Conservation (phyloP, 1,140 invertebrate genomes). For the Orchestia grillus region DNA sequence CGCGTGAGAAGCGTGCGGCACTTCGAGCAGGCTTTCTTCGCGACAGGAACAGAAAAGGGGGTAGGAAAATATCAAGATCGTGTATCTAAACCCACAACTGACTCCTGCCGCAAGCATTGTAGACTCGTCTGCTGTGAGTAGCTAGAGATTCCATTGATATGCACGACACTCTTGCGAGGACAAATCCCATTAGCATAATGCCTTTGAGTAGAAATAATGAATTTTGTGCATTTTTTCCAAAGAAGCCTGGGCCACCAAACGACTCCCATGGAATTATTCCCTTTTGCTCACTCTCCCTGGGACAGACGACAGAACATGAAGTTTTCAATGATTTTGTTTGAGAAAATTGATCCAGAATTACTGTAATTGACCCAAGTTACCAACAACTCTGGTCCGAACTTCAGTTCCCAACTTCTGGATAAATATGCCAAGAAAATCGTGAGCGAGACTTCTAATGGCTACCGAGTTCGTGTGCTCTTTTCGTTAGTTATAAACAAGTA, state of each 20-base stretch:
- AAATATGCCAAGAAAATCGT: background rate
- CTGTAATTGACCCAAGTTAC: background rate
- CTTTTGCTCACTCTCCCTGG: background rate
- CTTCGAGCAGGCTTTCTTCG: no score
- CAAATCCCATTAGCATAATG: no score
- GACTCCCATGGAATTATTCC: background rate
- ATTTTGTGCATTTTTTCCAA: background rate
- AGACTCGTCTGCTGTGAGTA: no score
- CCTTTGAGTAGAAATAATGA: no score
- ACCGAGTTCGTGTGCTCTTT: background rate
- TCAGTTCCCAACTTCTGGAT: background rate
- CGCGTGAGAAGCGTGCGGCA: no score
- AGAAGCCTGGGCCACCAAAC: background rate
- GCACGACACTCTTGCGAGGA: no score
- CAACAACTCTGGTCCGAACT: background rate
- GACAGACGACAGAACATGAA: background rate
- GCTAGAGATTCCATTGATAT: no score
- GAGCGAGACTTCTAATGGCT: background rate
- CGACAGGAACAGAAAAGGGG: no score
- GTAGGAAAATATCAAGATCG: no score
- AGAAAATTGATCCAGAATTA: background rate
- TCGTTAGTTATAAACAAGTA: background rate
- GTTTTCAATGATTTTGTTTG: background rate
- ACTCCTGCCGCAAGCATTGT: no score
- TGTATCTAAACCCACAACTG: no score